These are phyloP conservation scores for Sebastes oblongus DNA, from an alignment of 2,797 vertebrate genomes.

Conservation along the genomic window DNA sequence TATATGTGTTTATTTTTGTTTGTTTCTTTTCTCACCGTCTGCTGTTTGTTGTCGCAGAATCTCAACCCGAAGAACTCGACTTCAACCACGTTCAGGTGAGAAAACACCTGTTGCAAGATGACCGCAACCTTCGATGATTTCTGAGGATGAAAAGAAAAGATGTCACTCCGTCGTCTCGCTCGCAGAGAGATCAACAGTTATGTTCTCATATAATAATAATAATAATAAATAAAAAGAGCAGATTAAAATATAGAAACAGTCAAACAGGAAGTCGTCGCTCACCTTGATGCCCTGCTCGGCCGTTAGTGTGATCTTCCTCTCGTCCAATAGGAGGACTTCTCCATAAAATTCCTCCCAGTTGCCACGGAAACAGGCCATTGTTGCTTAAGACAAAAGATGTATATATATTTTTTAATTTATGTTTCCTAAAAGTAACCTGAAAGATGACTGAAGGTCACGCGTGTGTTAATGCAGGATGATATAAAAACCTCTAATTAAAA, in stretches of 20 bases:
- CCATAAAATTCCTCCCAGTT: constrained; percentile 47
- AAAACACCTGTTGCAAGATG: constrained; percentile 35
- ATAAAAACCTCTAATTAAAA: too few relatives aligned
- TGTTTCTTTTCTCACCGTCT: constrained; percentile 30
- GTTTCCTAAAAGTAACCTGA: too few relatives aligned
- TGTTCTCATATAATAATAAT: too few relatives aligned
- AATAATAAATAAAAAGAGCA: background rate
- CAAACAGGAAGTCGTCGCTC: background rate
- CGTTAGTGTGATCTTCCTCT: constrained; percentile 24
- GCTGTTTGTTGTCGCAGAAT: constrained; percentile 33
- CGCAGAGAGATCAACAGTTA: too few relatives aligned
- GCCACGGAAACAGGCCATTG: constrained; percentile 51
- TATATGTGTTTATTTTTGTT: background rate
- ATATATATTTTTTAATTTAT: too few relatives aligned
- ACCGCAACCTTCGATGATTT: constrained; percentile 27
- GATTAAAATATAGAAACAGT: background rate
- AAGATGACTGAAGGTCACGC: too few relatives aligned
- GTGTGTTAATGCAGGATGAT: too few relatives aligned
- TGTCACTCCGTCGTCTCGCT: background rate
- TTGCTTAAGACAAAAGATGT: background rate
- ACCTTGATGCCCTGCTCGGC: constrained; percentile 30
- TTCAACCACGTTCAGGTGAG: constrained; percentile 14
- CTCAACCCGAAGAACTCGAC: constrained; percentile 40
- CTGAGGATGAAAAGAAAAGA: background rate
- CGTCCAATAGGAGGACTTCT: constrained; percentile 50